Evolutionary conservation across 2,113 vertebrate genomes (phyloP).

Genomic region (Corydoras maculifer): DNA sequence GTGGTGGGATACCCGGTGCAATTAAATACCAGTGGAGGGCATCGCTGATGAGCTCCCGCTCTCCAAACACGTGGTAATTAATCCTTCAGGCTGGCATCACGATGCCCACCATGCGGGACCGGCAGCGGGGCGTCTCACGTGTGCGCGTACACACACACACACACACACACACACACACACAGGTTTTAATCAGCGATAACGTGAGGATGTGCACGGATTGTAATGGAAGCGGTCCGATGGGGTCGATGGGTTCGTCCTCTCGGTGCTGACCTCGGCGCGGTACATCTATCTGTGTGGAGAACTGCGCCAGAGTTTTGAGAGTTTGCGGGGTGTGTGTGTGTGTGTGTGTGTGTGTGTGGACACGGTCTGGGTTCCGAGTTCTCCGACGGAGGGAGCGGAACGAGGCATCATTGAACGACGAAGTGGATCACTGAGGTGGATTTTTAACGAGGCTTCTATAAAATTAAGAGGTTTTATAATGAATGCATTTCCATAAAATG

Average conservation of each 20-base stretch:
- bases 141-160: not conserved
- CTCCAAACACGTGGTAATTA: constrained; percentile 36
- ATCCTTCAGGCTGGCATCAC: constrained; percentile 34
- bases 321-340: no score
- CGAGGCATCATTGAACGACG: no score
- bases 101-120: constrained; percentile 13
- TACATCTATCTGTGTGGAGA: not conserved
- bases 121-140: constrained; percentile 10
- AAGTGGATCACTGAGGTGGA: no score
- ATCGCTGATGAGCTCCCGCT: constrained; percentile 37
- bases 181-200: not conserved
- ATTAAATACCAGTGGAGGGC: constrained; percentile 39
- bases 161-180: constrained; percentile 1
- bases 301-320: not conserved
- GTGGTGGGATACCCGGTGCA: constrained; percentile 37
- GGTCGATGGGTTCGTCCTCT: constrained; percentile 7
- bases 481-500: no score
- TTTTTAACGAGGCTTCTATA: no score
- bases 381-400: no score
- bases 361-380: no score
- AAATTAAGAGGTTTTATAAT: no score
- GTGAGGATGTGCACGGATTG: not conserved
- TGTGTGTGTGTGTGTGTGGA: no score
- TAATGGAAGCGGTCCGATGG: constrained; percentile 1
- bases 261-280: not conserved